phyloP scores from a whole-genome alignment of 37 sponge, comb jelly and placozoan species.

The Agelas oroides region DNA sequence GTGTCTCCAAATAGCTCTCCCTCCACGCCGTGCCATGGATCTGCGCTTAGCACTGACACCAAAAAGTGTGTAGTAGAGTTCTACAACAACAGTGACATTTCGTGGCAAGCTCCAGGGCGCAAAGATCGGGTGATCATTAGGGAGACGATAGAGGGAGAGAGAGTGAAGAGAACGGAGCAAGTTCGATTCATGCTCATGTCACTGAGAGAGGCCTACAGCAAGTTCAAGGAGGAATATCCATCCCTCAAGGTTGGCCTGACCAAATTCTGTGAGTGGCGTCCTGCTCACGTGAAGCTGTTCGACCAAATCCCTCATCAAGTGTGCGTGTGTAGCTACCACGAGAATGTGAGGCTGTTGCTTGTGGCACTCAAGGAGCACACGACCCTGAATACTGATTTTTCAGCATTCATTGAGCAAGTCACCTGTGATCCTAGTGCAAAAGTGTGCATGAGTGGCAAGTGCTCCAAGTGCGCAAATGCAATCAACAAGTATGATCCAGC shows the following conservation, averaged over 20 bases:
- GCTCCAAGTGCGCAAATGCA: conserved; percentile 7
- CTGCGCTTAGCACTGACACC: conserved; percentile 19
- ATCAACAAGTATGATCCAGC: conserved; percentile 29
- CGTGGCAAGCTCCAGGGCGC: conserved; percentile 54
- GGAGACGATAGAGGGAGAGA: conserved; percentile 24
- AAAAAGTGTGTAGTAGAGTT: conserved; percentile 20
- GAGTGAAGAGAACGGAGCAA: conserved; percentile 36
- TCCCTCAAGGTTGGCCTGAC: conserved; percentile 32
- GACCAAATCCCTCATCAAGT: conserved; percentile 60
- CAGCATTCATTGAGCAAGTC: conserved; percentile 19
- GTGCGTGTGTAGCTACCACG: conserved; percentile 56
- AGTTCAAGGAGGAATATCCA: conserved; percentile 41
- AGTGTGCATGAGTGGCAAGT: conserved; percentile 28
- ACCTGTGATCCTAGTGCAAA: conserved; percentile 36
- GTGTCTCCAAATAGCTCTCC: background rate
- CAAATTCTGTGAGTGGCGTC: conserved; percentile 53
- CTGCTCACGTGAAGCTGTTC: conserved; percentile 39
- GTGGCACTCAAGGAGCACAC: conserved; percentile 42
- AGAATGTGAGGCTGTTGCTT: conserved; percentile 57
- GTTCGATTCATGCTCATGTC: conserved; percentile 47
- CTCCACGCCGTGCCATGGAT: background rate
- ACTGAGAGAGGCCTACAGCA: conserved; percentile 44
- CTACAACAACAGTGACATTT: conserved; percentile 38
- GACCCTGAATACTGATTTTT: conserved; percentile 14
- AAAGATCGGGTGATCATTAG: conserved; percentile 56